Percentiles rank a stretch among this genome's conserved stretches.
Evolutionary conservation across 2,888 invertebrate genomes (phyloP).

Genomic region (Apotomis betuletana): DNA sequence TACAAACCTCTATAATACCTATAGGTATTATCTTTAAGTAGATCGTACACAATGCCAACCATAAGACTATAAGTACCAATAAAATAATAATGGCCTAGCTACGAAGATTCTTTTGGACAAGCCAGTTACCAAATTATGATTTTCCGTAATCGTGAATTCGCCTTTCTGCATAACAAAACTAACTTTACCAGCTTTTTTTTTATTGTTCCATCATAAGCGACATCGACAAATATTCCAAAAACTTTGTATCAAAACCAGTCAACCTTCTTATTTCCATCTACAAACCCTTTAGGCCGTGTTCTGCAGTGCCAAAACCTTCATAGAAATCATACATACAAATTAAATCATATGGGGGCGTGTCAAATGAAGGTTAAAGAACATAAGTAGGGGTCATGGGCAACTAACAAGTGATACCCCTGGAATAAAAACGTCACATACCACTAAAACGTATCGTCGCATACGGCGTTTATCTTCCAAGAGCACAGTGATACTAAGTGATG

Average conservation of each 20-base stretch:
- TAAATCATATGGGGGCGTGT: conserved; percentile 49
- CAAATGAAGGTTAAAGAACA: conserved; percentile 54
- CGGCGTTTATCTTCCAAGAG: not conserved
- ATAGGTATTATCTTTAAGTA: too few species aligned
- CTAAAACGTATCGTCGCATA: not conserved
- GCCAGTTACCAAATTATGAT: too few species aligned
- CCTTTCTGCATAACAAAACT: too few species aligned
- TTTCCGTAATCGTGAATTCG: too few species aligned
- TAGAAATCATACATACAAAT: conserved; percentile 19
- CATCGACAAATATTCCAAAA: not conserved
- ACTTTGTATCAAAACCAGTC: not conserved
- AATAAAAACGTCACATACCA: conserved; percentile 2
- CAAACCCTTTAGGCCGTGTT: conserved; percentile 1
- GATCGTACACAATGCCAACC: too few species aligned
- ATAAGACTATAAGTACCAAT: too few species aligned
- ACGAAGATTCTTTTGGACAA: too few species aligned
- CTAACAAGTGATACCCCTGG: conserved; percentile 47
- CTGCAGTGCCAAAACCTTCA: conserved; percentile 13
- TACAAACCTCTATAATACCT: too few species aligned
- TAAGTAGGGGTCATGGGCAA: conserved; percentile 60
- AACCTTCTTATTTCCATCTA: not conserved
- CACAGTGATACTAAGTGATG: conserved; percentile 11
- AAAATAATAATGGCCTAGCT: too few species aligned
- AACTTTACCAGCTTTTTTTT: too few species aligned
- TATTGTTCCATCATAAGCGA: not conserved